Percentiles rank a stretch among this genome's conserved stretches.
These are phyloP conservation scores for Ephestia elutella DNA, from an alignment of 1,140 invertebrate species.

Conservation along the genomic window DNA sequence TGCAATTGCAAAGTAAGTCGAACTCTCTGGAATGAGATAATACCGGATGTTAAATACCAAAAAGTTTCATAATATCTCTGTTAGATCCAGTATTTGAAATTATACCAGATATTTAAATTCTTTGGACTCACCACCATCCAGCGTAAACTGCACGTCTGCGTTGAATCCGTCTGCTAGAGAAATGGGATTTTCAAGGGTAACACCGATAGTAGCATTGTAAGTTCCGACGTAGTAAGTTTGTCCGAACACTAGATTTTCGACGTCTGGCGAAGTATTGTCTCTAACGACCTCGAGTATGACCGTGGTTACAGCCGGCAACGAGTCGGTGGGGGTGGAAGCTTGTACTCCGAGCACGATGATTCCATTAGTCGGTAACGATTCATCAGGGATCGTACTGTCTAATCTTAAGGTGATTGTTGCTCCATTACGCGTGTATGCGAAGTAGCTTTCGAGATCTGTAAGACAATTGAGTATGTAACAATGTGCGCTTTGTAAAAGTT, in stretches of 20 bases:
- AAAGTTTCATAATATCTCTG: too few relatives aligned
- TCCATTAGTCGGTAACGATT: conserved; percentile 23
- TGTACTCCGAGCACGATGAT: conserved; percentile 30
- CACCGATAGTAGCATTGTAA: conserved; percentile 16
- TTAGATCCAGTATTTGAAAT: background rate
- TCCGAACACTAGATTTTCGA: conserved; percentile 10
- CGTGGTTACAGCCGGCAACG: conserved; percentile 22
- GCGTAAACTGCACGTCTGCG: conserved; percentile 13
- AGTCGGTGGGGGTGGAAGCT: conserved; percentile 20
- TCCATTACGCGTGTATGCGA: conserved; percentile 10
- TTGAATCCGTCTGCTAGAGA: conserved; percentile 15
- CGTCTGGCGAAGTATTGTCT: background rate
- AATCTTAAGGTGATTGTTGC: conserved; percentile 17
- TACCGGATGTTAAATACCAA: too few relatives aligned
- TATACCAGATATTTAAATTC: background rate
- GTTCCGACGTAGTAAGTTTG: conserved; percentile 28
- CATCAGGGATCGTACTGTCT: conserved; percentile 17
- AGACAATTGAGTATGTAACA: too few relatives aligned
- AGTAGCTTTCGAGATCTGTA: conserved; percentile 22
- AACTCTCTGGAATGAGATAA: conserved; percentile 25
- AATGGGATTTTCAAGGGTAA: conserved; percentile 12
- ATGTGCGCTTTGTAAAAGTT: too few relatives aligned
- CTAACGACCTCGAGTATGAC: conserved; percentile 23
- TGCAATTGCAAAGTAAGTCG: conserved; percentile 25
- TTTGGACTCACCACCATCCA: conserved; percentile 6